These are phyloP conservation scores for Diadromus collaris DNA, from an alignment of 2,888 invertebrate species.

Conservation along the genomic window DNA sequence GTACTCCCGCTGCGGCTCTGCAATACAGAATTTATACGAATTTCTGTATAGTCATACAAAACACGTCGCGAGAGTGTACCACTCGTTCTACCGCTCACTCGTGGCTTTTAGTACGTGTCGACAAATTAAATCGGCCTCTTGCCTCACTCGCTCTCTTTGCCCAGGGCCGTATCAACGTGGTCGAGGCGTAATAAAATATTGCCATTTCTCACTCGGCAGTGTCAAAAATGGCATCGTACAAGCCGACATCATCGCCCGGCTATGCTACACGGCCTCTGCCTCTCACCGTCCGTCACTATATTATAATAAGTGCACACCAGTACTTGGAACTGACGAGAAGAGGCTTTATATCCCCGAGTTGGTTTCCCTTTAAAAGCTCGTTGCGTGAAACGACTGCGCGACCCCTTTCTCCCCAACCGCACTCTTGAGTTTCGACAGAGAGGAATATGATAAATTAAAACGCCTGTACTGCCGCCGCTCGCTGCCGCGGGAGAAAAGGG, in stretches of 20 bases:
- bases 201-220: neutral
- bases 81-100: slow-evolving; percentile 7
- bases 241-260: neutral
- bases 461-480: neutral
- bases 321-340: slow-evolving; percentile 33
- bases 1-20: neutral
- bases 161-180: neutral
- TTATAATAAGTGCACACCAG: neutral
- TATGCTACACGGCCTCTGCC: neutral
- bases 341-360: slow-evolving; percentile 25
- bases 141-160: neutral
- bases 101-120: slow-evolving; percentile 34
- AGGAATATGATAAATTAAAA: slow-evolving; percentile 31
- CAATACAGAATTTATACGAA: neutral
- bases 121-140: slow-evolving; percentile 35
- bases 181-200: slow-evolving; percentile 42
- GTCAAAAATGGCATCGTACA: slow-evolving; percentile 2
- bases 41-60: slow-evolving; percentile 12
- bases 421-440: neutral
- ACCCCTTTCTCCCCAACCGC: neutral
- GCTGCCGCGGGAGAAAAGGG: neutral
- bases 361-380: slow-evolving; percentile 17
- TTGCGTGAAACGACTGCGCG: slow-evolving; percentile 19
- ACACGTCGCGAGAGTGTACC: neutral
- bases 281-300: neutral